A percentile compares a stretch with the other conserved stretches of the same genome.
Evolutionary conservation across 2,113 vertebrate species (phyloP).

Genomic region (Aegithalos caudatus): DNA sequence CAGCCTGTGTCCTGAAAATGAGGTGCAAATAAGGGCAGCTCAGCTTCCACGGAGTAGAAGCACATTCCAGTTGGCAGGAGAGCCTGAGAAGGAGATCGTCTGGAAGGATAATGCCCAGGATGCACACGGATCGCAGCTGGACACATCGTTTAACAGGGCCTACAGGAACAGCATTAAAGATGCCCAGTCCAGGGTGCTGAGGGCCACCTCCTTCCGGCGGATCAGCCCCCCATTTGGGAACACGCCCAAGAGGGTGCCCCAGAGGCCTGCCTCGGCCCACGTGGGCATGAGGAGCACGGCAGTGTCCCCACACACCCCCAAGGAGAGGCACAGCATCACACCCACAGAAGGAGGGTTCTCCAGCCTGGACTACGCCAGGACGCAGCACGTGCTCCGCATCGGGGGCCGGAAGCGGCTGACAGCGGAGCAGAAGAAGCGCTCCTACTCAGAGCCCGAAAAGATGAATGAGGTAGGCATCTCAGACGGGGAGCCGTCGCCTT

Average conservation of each 20-base stretch:
- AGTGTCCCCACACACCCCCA: slow-evolving; percentile 80
- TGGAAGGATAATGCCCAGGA: slow-evolving; percentile 68
- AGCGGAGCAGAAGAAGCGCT: slow-evolving; percentile 88
- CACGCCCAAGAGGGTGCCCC: slow-evolving; percentile 47
- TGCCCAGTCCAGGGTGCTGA: slow-evolving; percentile 84
- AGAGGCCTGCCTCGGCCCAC: slow-evolving; percentile 77
- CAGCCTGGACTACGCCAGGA: neutral
- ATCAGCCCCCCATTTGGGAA: slow-evolving; percentile 58
- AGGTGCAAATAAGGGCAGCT: slow-evolving; percentile 27
- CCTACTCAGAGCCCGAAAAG: slow-evolving; percentile 93
- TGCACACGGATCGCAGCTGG: slow-evolving; percentile 62
- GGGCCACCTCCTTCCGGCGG: slow-evolving; percentile 87
- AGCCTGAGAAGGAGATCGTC: slow-evolving; percentile 61
- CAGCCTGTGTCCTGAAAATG: slow-evolving; percentile 37
- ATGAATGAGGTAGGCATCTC: slow-evolving; percentile 90
- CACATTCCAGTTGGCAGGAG: slow-evolving; percentile 78
- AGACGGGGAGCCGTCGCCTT: slow-evolving; percentile 54
- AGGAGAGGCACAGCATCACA: slow-evolving; percentile 82
- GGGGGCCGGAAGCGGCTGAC: slow-evolving; percentile 86
- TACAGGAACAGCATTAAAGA: slow-evolving; percentile 91
- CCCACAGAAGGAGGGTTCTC: slow-evolving; percentile 68
- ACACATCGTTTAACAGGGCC: slow-evolving; percentile 75
- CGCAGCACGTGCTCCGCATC: slow-evolving; percentile 69
- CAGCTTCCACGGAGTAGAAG: slow-evolving; percentile 83
- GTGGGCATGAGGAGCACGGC: slow-evolving; percentile 39